A percentile compares a stretch with the other conserved stretches of the same genome.
Evolutionary conservation across 2,797 vertebrate species (phyloP).

Genomic region (Sebastes cheni): DNA sequence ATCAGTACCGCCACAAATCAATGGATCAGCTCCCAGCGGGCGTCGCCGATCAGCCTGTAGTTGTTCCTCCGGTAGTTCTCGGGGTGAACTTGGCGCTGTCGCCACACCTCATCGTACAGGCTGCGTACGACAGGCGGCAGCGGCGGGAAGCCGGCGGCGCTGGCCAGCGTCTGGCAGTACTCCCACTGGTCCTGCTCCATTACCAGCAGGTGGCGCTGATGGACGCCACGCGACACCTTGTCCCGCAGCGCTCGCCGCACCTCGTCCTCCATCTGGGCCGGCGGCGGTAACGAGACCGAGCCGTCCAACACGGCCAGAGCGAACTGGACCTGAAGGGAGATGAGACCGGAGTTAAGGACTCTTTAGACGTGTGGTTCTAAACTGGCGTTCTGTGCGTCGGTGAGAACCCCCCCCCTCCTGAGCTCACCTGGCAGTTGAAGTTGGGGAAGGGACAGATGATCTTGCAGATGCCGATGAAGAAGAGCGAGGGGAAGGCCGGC

Average conservation of each 20-base stretch:
- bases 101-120: constrained; percentile 77
- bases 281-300: constrained; percentile 67
- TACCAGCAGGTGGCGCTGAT: constrained; percentile 72
- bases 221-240: constrained; percentile 52
- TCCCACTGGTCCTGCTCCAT: constrained; percentile 79
- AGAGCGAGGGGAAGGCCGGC: constrained; percentile 77
- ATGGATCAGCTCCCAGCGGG: constrained; percentile 62
- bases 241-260: constrained; percentile 31
- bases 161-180: constrained; percentile 76
- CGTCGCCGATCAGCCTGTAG: constrained; percentile 73
- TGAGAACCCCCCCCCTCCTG: too few relatives aligned
- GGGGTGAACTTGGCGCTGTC: constrained; percentile 55
- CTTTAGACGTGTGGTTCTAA: too few relatives aligned
- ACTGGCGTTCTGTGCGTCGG: too few relatives aligned
- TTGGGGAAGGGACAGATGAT: constrained; percentile 83
- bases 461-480: constrained; percentile 84
- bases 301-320: constrained; percentile 78
- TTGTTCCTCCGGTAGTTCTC: constrained; percentile 67
- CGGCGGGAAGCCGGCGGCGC: constrained; percentile 60
- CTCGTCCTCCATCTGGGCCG: constrained; percentile 73
- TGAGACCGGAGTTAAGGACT: not conserved
- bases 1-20: too few relatives aligned
- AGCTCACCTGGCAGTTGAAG: constrained; percentile 81
- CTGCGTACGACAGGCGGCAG: constrained; percentile 60
- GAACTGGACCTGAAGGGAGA: constrained; percentile 69